Conservation (phyloP, 1,140 invertebrate species). For the Cotesia chilonis region DNA sequence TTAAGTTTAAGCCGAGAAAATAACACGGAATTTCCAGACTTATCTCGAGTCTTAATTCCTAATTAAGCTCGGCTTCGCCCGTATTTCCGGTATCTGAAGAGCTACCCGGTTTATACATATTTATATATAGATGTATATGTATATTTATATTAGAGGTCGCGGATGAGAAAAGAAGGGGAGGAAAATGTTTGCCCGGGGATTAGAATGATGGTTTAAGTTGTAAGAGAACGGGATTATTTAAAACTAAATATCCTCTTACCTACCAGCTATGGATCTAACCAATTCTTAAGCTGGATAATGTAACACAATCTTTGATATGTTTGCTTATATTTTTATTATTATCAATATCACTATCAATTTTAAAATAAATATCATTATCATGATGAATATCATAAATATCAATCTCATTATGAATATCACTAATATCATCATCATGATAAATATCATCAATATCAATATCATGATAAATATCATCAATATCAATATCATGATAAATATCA, state of each 20-base stretch:
- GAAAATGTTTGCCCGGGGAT: background rate
- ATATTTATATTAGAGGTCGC: no score
- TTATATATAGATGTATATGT: no score
- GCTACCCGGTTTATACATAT: no score
- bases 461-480: no score
- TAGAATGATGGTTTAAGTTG: slow-evolving; percentile 1
- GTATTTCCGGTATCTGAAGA: no score
- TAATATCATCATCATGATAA: no score
- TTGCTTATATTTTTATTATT: background rate
- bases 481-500: no score
- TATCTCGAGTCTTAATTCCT: slow-evolving; percentile 49
- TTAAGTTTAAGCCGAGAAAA: background rate
- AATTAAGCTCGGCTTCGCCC: slow-evolving; percentile 39
- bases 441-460: no score
- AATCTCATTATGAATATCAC: no score
- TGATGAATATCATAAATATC: no score
- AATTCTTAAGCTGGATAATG: slow-evolving; percentile 29
- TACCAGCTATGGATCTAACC: background rate
- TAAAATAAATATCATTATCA: background rate
- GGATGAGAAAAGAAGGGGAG: background rate
- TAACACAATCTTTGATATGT: slow-evolving; percentile 42
- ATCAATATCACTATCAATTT: background rate
- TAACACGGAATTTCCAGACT: slow-evolving; percentile 19
- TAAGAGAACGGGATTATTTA: background rate
- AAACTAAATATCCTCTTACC: background rate